A percentile compares a stretch with the other conserved stretches of the same genome.
Conservation (phyloP, 1,140 invertebrate genomes). For the Drosophila parvula region DNA sequence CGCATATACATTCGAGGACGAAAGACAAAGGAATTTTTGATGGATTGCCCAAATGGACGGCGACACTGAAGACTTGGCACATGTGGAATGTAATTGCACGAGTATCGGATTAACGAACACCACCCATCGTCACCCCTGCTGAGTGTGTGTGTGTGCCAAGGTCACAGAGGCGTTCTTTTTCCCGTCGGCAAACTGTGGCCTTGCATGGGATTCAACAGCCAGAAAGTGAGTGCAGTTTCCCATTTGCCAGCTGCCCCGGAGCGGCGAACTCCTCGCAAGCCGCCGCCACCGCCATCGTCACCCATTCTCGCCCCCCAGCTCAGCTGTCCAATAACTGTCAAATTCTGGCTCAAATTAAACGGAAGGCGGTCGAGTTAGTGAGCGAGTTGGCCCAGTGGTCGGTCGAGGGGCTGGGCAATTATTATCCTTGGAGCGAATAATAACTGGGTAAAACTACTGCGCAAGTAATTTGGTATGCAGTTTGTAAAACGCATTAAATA, state of each 20-base stretch:
- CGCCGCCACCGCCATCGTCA: not conserved
- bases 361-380: conserved; percentile 25
- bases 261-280: not conserved
- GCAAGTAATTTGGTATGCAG: conserved; percentile 27
- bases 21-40: conserved; percentile 54
- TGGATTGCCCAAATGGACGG: conserved; percentile 45
- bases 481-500: conserved; percentile 23
- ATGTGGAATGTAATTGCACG: conserved; percentile 50
- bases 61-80: conserved; percentile 32
- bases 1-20: not conserved
- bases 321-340: conserved; percentile 77
- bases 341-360: conserved; percentile 74
- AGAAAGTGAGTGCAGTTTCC: conserved; percentile 23
- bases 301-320: not conserved
- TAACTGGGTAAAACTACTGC: not conserved
- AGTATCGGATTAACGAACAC: conserved; percentile 32
- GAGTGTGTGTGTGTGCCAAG: conserved; percentile 20
- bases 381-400: conserved; percentile 8
- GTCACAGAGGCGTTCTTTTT: conserved; percentile 12
- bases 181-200: conserved; percentile 8
- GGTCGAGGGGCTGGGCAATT: conserved; percentile 13
- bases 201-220: conserved; percentile 10
- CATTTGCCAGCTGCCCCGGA: conserved; percentile 1
- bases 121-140: not conserved
- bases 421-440: conserved; percentile 7